These are phyloP conservation scores for Emmelina monodactyla DNA, from an alignment of 2,888 invertebrate species.

Conservation along the genomic window DNA sequence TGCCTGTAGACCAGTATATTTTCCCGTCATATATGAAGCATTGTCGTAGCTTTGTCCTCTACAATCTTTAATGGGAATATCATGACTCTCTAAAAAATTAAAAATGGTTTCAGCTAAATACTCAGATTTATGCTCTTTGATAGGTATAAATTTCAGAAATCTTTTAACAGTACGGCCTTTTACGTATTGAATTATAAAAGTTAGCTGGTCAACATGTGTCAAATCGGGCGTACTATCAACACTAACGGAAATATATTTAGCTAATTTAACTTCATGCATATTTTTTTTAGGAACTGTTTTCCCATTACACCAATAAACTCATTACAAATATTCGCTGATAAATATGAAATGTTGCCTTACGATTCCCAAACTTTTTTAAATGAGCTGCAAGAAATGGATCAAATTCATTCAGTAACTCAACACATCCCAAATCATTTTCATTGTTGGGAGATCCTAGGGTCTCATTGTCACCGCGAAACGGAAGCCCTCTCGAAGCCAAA, in stretches of 20 bases:
- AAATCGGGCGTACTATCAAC: constrained; percentile 23
- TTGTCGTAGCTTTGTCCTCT: too few species aligned
- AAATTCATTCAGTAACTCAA: too few species aligned
- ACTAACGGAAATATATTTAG: constrained; percentile 17
- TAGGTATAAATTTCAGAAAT: too few species aligned
- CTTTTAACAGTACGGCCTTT: constrained; percentile 21
- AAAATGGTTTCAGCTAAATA: too few species aligned
- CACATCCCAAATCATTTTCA: background rate
- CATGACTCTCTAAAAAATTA: too few species aligned
- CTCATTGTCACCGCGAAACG: background rate
- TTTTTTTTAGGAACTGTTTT: constrained; percentile 18
- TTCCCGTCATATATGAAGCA: too few species aligned
- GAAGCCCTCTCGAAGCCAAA: background rate
- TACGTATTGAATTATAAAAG: constrained; percentile 23
- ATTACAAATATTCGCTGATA: constrained; percentile 21
- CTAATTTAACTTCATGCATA: constrained; percentile 20
- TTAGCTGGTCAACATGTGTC: constrained; percentile 23
- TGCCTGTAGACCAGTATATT: too few species aligned
- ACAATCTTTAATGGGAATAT: too few species aligned
- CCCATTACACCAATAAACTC: constrained; percentile 25
- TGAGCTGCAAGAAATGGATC: background rate
- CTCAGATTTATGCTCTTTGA: too few species aligned
- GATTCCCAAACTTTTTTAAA: background rate
- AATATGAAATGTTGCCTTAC: too few species aligned
- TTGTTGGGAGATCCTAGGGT: background rate